A percentile compares a stretch with the other conserved stretches of the same genome.
Evolutionary conservation across 2,888 invertebrate genomes (phyloP).

Genomic region (Luperina nickerlii): DNA sequence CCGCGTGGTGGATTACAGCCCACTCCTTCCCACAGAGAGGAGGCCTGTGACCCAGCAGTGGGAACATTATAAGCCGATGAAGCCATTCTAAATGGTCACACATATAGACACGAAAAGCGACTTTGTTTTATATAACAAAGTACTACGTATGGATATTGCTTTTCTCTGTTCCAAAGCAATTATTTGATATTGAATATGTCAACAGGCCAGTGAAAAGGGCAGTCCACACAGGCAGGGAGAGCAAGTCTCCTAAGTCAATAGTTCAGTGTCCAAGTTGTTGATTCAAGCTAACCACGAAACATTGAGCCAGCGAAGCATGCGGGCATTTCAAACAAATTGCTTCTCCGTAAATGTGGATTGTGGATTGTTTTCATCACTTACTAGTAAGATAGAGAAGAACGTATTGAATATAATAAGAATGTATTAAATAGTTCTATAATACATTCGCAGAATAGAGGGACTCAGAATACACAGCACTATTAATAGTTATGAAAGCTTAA

Average conservation of each 20-base stretch:
- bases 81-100: background rate
- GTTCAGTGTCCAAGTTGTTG: slow-evolving; percentile 28
- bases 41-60: too few relatives aligned
- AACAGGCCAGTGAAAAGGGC: slow-evolving; percentile 5
- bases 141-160: background rate
- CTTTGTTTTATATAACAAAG: background rate
- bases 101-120: background rate
- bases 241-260: slow-evolving; percentile 28
- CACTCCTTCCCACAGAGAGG: too few relatives aligned
- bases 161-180: background rate
- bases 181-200: background rate
- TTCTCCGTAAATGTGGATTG: slow-evolving; percentile 2
- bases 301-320: slow-evolving; percentile 26
- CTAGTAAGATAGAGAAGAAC: background rate
- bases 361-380: slow-evolving; percentile 1
- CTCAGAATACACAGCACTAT: background rate
- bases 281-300: slow-evolving; percentile 14
- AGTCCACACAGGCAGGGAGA: background rate
- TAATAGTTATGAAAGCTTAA: background rate
- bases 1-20: too few relatives aligned
- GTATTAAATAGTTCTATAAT: background rate
- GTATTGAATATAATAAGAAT: background rate
- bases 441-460: background rate
- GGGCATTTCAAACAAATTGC: slow-evolving; percentile 36
- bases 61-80: too few relatives aligned